These are phyloP conservation scores for Onychostruthus taczanowskii DNA, from an alignment of 2,113 vertebrate genomes.

Conservation along the genomic window DNA sequence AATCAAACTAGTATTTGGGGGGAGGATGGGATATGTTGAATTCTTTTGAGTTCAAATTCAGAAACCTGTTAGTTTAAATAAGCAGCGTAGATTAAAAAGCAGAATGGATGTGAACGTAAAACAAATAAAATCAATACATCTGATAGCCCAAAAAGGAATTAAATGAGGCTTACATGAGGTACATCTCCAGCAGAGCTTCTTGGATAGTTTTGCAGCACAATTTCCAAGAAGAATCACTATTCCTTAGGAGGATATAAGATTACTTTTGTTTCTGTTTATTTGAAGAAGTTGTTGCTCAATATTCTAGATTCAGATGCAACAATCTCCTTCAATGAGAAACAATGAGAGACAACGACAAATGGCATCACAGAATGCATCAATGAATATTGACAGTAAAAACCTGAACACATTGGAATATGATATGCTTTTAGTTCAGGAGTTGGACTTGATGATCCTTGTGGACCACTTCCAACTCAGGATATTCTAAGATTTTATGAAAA, in stretches of 20 bases:
- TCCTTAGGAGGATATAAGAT: not conserved
- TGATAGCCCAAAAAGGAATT: not conserved
- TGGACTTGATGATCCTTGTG: not conserved
- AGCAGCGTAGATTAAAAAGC: not conserved
- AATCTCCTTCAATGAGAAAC: not conserved
- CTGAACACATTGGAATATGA: not conserved
- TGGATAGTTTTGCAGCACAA: not conserved
- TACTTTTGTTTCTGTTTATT: not conserved
- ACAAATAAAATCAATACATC: not conserved
- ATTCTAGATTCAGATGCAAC: not conserved
- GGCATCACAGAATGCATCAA: not conserved
- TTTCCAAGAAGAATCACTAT: not conserved
- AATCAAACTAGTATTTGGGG: not conserved
- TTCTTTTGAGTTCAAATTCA: not conserved
- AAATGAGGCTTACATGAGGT: not conserved
- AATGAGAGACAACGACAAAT: not conserved
- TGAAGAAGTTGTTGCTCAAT: not conserved
- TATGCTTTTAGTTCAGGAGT: not conserved
- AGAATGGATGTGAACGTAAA: not conserved
- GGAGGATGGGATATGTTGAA: not conserved
- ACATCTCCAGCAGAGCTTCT: not conserved
- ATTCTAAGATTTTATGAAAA: not conserved
- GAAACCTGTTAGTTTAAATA: not conserved
- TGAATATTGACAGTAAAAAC: not conserved
- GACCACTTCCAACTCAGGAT: not conserved